Conservation (phyloP, 2,797 vertebrate species). For the Oophaga sylvatica region DNA sequence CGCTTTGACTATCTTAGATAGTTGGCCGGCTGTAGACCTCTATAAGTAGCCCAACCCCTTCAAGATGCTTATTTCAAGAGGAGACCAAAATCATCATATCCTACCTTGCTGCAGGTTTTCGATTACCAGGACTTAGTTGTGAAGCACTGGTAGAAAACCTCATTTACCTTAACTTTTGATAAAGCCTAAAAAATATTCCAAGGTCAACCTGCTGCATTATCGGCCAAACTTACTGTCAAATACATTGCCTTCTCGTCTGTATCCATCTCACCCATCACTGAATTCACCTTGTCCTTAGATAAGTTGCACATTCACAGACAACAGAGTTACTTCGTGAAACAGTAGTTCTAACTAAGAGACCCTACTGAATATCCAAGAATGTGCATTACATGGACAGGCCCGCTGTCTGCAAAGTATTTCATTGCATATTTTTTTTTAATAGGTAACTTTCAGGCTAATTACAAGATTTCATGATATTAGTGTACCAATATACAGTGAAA, state of each 20-base stretch:
- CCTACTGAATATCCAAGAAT: background rate
- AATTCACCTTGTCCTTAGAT: background rate
- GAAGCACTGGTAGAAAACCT: background rate
- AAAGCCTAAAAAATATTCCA: background rate
- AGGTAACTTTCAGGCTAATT: conserved; percentile 25
- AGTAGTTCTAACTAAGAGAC: background rate
- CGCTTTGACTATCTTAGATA: background rate
- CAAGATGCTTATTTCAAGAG: background rate
- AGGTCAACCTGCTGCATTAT: background rate
- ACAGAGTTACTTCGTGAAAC: background rate
- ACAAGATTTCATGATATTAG: conserved; percentile 22
- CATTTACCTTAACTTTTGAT: background rate
- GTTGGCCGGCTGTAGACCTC: background rate
- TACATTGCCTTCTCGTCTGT: background rate
- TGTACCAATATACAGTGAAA: background rate
- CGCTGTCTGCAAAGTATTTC: conserved; percentile 14
- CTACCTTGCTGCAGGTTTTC: background rate
- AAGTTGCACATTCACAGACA: background rate
- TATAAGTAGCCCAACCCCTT: background rate
- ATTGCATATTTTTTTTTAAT: conserved; percentile 19
- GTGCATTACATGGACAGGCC: conserved; percentile 5
- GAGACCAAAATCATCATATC: background rate
- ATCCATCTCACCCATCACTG: background rate
- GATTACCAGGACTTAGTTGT: background rate
- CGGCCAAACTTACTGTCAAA: background rate